Evolutionary conservation across 2,113 vertebrate genomes (phyloP), one percentile per base, ranked within the genome.

Genomic region (Amblyornis subalaris): DNA sequence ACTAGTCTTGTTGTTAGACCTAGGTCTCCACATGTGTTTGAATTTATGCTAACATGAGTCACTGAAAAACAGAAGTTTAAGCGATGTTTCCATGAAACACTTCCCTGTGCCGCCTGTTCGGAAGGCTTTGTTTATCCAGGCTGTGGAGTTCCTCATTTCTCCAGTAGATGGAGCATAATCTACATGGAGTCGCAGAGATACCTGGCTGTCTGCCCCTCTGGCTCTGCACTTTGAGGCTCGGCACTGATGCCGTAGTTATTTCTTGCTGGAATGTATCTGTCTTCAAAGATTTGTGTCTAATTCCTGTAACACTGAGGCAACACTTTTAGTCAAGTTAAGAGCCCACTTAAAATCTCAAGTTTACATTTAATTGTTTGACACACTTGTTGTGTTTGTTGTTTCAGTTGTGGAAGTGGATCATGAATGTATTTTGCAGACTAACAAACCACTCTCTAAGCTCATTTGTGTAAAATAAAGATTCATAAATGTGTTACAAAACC

Each of bases 81-180:
- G 86, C 14, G 36, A 3, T 78, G 14, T 89, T 93, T 89, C 77
- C 80, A 31, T 82, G 70, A 35, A 62, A 17, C 19, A 0, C 31
- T 44, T 93, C 10, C 8, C 53, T 2, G 57, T 28, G 86, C 70
- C 62, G 60, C 47, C 61, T 21, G 18, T 70, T 74, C 2, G 55
- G 20, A 25, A 42, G 66, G 90, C 90, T 79, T 95, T 89, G 93
- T 95, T 91, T 45, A 3, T 19, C 12, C 31, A 28, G 51, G 42
- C 36, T 76, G 74, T 76, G 74, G 48, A 75, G 31, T 83, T 26
- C 35, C 6, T 4, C 5, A 0, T 85, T 89, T 93, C 47, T 79
- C 96, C 96, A 78, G 95, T 28, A 96, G 95, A 82, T 96, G 95
- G 95, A 76, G 94, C 2, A 31, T 17, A 17, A 35, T 69, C 53